phyloP scores from a whole-genome alignment of 2,888 invertebrate species.

The Trichogramma evanescens region DNA sequence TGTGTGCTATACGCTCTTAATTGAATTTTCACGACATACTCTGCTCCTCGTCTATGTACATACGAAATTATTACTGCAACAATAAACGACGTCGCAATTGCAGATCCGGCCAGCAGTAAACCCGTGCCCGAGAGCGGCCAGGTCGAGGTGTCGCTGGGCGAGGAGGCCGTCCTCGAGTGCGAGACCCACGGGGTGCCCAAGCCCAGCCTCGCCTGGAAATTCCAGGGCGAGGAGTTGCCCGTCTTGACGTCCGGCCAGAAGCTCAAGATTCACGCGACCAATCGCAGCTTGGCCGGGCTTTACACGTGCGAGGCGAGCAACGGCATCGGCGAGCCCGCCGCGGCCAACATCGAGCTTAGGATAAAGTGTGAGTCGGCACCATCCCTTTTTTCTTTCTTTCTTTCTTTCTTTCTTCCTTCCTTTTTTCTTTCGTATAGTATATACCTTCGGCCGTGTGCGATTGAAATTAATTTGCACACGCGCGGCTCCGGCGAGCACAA shows the following conservation, averaged over 20 bases:
- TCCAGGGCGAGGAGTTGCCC: slow-evolving; percentile 54
- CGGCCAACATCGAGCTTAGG: slow-evolving; percentile 60
- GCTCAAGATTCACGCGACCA: slow-evolving; percentile 61
- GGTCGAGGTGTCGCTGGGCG: slow-evolving; percentile 66
- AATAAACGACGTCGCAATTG: slow-evolving; percentile 5
- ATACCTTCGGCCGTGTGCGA: too few species aligned
- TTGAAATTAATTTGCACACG: too few species aligned
- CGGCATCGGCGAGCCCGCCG: slow-evolving; percentile 67
- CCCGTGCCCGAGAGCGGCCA: slow-evolving; percentile 64
- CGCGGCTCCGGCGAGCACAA: too few species aligned
- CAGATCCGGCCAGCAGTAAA: slow-evolving; percentile 64
- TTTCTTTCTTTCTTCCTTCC: too few species aligned
- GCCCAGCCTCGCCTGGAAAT: slow-evolving; percentile 64
- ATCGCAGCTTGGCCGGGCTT: slow-evolving; percentile 61
- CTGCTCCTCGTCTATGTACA: too few species aligned
- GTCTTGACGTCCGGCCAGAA: slow-evolving; percentile 47
- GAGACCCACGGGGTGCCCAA: slow-evolving; percentile 64
- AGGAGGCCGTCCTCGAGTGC: slow-evolving; percentile 69
- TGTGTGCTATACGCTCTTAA: too few species aligned
- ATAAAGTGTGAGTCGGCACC: slow-evolving; percentile 60
- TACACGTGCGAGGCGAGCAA: slow-evolving; percentile 70
- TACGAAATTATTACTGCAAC: too few species aligned
- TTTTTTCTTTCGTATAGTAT: too few species aligned
- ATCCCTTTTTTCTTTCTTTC: too few species aligned
- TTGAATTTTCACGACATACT: too few species aligned